Base-by-base conservation (phyloP, 2,888 invertebrate genomes). In the Drosophila diplacantha region DNA sequence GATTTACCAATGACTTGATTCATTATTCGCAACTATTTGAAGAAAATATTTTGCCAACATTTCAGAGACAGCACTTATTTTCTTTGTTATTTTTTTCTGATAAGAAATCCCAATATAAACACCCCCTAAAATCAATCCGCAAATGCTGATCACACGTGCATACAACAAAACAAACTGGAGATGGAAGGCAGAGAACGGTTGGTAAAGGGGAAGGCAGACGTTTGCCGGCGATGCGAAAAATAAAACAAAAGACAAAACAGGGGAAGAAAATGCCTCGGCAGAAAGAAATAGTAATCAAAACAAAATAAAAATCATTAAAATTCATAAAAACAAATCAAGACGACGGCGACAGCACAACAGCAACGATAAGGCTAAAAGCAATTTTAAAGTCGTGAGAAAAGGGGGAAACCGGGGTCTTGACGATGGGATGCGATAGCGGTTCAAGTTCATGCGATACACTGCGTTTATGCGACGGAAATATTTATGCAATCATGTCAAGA, bases 231-330 rank as follows among this genome's bases (percentile, higher is more conserved):
- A 58, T 37, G 52, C 68, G 46, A 58, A 69, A 69, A 56, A 43
- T 63, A 62, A 58, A 39, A 60, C 58, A 51, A 71, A 71, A 64
- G 38, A 65, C 47, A 51, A 70, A 39, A n/a, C 44, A 29, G 26
- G 60, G 43, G 22, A 44, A 44, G 52, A 57, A 70, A 65, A 58
- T 69, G 56, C 37, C 31, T 47, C 26, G 24, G 51, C 55, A n/a
- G 22, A 52, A 67, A 63, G 61, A 73, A 69, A 68, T 64, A 56
- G 68, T 64, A 73, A 73, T 71, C 73, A 73, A 73, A 73, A 73
- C 71, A 73, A 73, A 73, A 72, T 72, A 67, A 72, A 72, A 72
- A 60, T 56, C 53, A 63, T 72, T 70, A 57, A 72, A 63, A 72
- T 70, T 70, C 72, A 69, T 63, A 69, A 61, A 72, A 72, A 69